phyloP scores from a whole-genome alignment of 2,888 invertebrate genomes.

The Bembecia ichneumoniformis region DNA sequence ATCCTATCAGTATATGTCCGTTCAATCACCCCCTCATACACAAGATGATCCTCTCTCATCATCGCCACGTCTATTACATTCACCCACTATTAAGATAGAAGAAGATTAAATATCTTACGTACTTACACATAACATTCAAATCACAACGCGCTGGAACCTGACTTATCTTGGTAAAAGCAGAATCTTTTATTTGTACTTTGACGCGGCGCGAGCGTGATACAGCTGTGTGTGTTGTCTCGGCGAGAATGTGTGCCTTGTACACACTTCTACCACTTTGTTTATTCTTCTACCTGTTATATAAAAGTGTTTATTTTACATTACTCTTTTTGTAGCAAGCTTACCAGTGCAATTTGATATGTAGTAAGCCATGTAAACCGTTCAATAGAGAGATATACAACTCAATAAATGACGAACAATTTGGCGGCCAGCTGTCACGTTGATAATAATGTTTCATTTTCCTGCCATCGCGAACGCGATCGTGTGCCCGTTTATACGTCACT shows the following conservation, averaged over 20 bases:
- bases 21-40: no score
- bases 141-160: slow-evolving; percentile 5
- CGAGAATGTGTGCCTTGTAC: slow-evolving; percentile 16
- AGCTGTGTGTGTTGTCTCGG: slow-evolving; percentile 20
- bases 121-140: background rate
- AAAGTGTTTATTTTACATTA: background rate
- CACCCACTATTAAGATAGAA: no score
- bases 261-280: slow-evolving; percentile 8
- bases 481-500: slow-evolving; percentile 32
- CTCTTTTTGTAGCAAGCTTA: background rate
- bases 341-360: background rate
- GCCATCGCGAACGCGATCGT: slow-evolving; percentile 24
- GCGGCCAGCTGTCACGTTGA: slow-evolving; percentile 53
- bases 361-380: background rate
- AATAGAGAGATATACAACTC: background rate
- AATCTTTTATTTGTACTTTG: slow-evolving; percentile 31
- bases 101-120: background rate
- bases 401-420: background rate
- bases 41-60: no score
- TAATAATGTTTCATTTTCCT: slow-evolving; percentile 56
- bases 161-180: slow-evolving; percentile 30
- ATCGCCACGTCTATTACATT: no score
- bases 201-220: slow-evolving; percentile 14
- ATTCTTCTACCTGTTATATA: background rate
- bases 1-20: no score